Evolutionary conservation across 2,888 invertebrate species (phyloP), one percentile per base, ranked within the genome.

Genomic region (Lymantria monacha): DNA sequence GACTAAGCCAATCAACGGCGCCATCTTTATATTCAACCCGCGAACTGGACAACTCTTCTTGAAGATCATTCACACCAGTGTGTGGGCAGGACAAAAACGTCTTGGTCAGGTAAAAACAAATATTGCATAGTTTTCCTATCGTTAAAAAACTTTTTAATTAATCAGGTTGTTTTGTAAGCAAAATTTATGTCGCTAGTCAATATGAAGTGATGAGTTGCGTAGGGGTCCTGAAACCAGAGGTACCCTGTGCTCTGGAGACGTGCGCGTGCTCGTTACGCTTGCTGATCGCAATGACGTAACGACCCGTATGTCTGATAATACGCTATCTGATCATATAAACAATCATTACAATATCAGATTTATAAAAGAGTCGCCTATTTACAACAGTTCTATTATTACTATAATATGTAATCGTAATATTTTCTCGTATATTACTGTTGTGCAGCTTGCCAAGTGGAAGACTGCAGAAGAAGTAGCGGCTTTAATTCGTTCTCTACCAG

Each of bases 391-490:
- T n/a, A n/a, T n/a, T n/a, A n/a, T n/a, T n/a, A n/a, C n/a, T n/a
- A n/a, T n/a, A n/a, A n/a, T n/a, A n/a, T n/a, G n/a, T n/a, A n/a
- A n/a, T n/a, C n/a, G n/a, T 22, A 22, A 22, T 22, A 22, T 22
- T 22, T 22, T 22, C 22, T 22, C 22, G 22, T 22, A 5, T 22
- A 3, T 22, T 22, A 22, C 22, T 22, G 2, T 41, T 9, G 14
- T 41, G 45, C 79, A 96, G 93, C 93, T 99, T 86, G 99, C 99
- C 9, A 99, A 99, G 89, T 99, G 99, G 99, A 99, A 99, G 90
- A 99, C 99, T 0, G 99, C 99, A 46, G 99, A 99, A 92, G 99
- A 99, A 95, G 99, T 99, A 12, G 99, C 99, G 0, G 99, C 99
- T 33, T 91, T 99, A 72, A 99, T 99, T 94, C 95, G 99, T 42